A percentile compares a stretch with the other conserved stretches of the same genome.
phyloP scores from a whole-genome alignment of 1,140 invertebrate genomes.

The Scaptomyza graminum region DNA sequence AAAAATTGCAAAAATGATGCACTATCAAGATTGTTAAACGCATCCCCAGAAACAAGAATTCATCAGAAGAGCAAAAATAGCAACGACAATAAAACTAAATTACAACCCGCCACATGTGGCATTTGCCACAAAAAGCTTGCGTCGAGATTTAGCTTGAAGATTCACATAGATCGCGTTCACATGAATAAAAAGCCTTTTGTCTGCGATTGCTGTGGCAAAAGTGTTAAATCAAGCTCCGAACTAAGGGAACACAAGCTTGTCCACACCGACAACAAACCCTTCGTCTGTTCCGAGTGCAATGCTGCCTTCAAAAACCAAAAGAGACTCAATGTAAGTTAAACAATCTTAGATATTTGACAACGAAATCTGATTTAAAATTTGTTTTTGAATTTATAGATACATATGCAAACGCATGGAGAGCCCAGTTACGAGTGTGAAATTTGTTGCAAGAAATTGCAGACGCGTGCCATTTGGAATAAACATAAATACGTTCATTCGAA shows the following conservation, averaged over 20 bases:
- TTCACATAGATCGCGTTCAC: constrained; percentile 83
- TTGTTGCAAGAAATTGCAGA: constrained; percentile 84
- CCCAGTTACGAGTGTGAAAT: constrained; percentile 83
- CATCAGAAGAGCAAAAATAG: not conserved
- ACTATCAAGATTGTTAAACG: constrained; percentile 13
- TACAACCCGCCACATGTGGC: constrained; percentile 48
- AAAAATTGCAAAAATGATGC: constrained; percentile 22
- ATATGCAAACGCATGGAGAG: constrained; percentile 80
- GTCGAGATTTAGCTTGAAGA: constrained; percentile 54
- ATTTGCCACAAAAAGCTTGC: constrained; percentile 74
- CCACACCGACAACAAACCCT: constrained; percentile 78
- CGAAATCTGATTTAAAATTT: not conserved
- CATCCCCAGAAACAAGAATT: not conserved
- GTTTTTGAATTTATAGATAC: constrained; percentile 34
- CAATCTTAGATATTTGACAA: too few species aligned
- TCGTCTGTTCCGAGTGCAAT: constrained; percentile 47
- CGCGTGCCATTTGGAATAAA: constrained; percentile 83
- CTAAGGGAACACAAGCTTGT: constrained; percentile 84
- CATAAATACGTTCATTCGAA: constrained; percentile 84
- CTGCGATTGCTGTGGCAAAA: constrained; percentile 84
- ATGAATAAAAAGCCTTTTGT: constrained; percentile 82
- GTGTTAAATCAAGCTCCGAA: constrained; percentile 83
- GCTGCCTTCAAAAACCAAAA: constrained; percentile 57
- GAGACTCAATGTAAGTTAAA: constrained; percentile 39
- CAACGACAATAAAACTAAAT: not conserved